Evolutionary conservation across 2,113 vertebrate species (phyloP), one percentile per base, ranked within the genome.

Genomic region (Indicator maculatus): DNA sequence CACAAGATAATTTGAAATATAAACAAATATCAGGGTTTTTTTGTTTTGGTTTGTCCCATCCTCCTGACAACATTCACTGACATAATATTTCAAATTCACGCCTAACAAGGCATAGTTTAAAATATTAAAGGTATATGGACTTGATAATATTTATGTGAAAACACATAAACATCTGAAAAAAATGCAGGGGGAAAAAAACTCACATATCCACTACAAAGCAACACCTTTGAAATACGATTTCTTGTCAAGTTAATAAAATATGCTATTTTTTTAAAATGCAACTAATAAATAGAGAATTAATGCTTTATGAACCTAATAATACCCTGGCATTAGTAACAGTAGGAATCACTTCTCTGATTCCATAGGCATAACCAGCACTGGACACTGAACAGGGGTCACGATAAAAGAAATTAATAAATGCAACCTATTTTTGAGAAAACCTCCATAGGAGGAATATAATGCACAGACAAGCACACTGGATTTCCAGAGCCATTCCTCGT

Each of bases 251-350:
- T 80, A 90, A 86, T 69, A 81, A 21, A 86, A 53, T 50, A 79
- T 26, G 30, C 56, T 90, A 55, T 81, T 93, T 92, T 86, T 91
- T 21, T 90, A 84, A 93, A 88, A 67, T 53, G 36, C 52, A 83
- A 73, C 47, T 71, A 87, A 63, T 71, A 84, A 86, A 45, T 63
- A 56, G 52, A 66, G 27, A 73, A 11, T 83, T 87, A 92, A 92
- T 39, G 90, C 44, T 90, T 84, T 56, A 52, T 23, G 13, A 71
- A 75, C 21, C 45, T 71, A 83, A 33, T 73, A 87, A 76, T 59
- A 74, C 5, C 12, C 33, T 77, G 28, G 20, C 10, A 90, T 44
- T 61, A 83, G 8, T 5, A 67, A 61, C 55, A 61, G 21, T 21
- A 78, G 59, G 44, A 86, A 69, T 76, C 24, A 86, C n/a, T 84